phyloP scores from a whole-genome alignment of 2,888 invertebrate genomes.

The Mesorhabditis sp. region DNA sequence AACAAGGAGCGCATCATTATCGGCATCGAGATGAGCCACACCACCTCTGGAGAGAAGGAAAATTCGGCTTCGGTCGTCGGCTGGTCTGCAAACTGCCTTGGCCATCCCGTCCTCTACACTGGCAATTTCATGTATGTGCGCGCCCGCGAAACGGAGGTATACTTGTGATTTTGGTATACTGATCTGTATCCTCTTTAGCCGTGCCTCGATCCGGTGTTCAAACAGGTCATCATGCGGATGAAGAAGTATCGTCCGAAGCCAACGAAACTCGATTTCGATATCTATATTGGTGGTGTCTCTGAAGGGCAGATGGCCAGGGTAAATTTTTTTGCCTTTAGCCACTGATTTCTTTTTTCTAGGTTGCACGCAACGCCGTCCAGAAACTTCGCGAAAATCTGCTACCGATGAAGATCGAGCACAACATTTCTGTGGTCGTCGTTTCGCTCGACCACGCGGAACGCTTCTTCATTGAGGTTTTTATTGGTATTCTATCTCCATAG shows the following conservation, averaged over 20 bases:
- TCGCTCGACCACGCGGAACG: conserved; percentile 2
- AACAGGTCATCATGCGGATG: background rate
- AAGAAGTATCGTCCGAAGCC: background rate
- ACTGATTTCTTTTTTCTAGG: background rate
- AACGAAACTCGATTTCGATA: background rate
- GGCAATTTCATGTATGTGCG: conserved; percentile 2
- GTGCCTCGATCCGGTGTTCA: background rate
- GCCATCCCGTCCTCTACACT: conserved; percentile 1
- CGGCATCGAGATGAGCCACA: conserved; percentile 4
- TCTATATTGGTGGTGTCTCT: background rate
- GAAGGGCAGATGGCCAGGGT: conserved; percentile 1
- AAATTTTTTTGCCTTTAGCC: background rate
- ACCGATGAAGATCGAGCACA: background rate
- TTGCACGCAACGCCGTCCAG: background rate
- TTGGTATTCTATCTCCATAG: background rate
- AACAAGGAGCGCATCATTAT: background rate
- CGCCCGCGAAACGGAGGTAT: background rate
- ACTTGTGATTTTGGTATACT: background rate
- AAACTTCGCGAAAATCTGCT: background rate
- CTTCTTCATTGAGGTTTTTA: background rate
- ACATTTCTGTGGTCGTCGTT: background rate
- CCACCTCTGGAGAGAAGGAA: background rate
- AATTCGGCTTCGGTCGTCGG: background rate
- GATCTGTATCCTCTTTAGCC: background rate
- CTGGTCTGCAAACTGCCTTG: background rate